Percentiles rank a stretch among this genome's conserved stretches.
Evolutionary conservation across 2,888 invertebrate species (phyloP).

Genomic region (Apotomis capreana): DNA sequence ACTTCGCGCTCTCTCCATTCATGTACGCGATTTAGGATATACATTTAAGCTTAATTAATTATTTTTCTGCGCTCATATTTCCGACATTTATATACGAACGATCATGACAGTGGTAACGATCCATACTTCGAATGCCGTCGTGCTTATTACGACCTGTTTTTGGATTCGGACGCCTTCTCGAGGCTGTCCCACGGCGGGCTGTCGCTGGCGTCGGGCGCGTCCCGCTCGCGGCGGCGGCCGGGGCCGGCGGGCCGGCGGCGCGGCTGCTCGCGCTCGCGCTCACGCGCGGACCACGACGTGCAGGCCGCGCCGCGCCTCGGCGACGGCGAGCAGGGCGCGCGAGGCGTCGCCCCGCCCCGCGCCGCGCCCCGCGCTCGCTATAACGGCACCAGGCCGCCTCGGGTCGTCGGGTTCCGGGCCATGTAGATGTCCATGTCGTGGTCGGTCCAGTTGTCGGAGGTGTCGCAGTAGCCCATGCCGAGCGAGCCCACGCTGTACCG

Average conservation of each 20-base stretch:
- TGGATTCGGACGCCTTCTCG: conserved; percentile 33
- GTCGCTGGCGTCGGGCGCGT: conserved; percentile 22
- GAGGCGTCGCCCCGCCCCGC: conserved; percentile 56
- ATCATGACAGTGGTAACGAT: conserved; percentile 33
- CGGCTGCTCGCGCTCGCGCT: conserved; percentile 49
- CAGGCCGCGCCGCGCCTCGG: conserved; percentile 52
- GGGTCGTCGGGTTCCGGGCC: conserved; percentile 94
- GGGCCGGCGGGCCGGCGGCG: conserved; percentile 44
- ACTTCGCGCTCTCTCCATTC: not conserved
- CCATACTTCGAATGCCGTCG: conserved; percentile 26
- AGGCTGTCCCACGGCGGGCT: conserved; percentile 42
- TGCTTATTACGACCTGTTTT: conserved; percentile 28
- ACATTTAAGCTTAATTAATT: conserved; percentile 3
- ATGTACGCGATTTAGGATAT: not conserved
- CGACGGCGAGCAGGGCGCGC: conserved; percentile 57
- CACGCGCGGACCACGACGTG: conserved; percentile 63
- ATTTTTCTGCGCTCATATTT: not conserved
- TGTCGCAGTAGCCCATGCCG: conserved; percentile 94
- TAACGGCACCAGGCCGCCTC: conserved; percentile 93
- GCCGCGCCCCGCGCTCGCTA: conserved; percentile 73
- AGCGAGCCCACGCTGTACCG: conserved; percentile 91
- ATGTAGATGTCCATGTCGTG: conserved; percentile 98
- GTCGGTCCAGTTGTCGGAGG: conserved; percentile 96
- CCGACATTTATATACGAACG: conserved; percentile 1
- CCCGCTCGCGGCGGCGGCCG: conserved; percentile 21